Evolutionary conservation across 1,140 invertebrate species (phyloP).

Genomic region (Metopolophium dirhodum): DNA sequence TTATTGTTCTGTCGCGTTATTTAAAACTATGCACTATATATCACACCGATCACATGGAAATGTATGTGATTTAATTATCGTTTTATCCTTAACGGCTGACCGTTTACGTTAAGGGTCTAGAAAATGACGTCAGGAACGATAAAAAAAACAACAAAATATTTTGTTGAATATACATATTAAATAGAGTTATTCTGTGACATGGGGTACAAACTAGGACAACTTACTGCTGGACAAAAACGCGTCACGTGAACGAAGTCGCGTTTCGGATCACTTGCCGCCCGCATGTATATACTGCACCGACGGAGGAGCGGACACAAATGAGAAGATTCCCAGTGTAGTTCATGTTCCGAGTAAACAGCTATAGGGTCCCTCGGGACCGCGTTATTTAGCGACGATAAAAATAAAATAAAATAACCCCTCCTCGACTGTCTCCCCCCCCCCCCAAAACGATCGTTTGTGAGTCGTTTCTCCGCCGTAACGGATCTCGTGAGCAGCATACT

Average conservation of each 20-base stretch:
- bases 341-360: not conserved
- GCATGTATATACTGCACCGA: not conserved
- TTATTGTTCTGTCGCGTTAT: too few species aligned
- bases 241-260: not conserved
- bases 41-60: too few species aligned
- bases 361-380: not conserved
- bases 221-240: not conserved
- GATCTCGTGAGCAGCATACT: not conserved
- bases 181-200: too few species aligned
- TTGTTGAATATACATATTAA: too few species aligned
- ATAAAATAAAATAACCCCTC: not conserved
- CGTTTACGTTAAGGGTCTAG: too few species aligned
- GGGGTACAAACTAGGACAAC: not conserved
- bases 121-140: too few species aligned
- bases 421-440: not conserved
- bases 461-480: not conserved
- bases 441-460: not conserved
- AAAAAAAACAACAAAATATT: too few species aligned
- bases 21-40: too few species aligned
- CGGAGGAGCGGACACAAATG: not conserved
- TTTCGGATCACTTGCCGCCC: not conserved
- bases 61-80: too few species aligned
- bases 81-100: too few species aligned
- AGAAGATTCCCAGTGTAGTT: not conserved
- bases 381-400: constrained; percentile 30